These are phyloP conservation scores for Grammomys surdaster DNA, from an alignment of 2,113 vertebrate species.

Conservation along the genomic window DNA sequence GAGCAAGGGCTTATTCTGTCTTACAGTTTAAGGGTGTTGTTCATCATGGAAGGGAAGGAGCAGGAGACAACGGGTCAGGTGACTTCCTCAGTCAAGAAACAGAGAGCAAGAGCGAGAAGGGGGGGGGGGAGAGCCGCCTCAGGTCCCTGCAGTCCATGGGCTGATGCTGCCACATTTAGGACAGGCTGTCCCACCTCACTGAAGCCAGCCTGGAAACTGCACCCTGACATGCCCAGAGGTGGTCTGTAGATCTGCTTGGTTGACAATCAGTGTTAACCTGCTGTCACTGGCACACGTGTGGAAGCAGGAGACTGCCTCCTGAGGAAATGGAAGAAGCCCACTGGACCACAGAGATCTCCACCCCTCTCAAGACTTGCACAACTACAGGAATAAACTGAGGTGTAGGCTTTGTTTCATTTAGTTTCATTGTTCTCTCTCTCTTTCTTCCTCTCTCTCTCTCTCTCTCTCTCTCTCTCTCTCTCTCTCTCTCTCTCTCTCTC, in stretches of 20 bases:
- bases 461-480: too few species aligned
- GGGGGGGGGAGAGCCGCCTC: background rate
- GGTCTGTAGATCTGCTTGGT: background rate
- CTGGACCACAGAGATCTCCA: background rate
- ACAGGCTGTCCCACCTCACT: background rate
- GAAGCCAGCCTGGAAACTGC: background rate
- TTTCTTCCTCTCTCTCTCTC: accelerated
- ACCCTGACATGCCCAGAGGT: background rate
- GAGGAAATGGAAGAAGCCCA: background rate
- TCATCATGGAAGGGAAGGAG: background rate
- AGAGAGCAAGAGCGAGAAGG: background rate
- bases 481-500: too few species aligned
- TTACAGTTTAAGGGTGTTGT: background rate
- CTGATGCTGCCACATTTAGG: background rate
- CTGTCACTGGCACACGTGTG: background rate
- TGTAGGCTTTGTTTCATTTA: background rate
- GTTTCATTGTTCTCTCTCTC: background rate
- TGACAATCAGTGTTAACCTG: background rate
- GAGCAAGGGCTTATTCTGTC: background rate
- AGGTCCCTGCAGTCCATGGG: background rate
- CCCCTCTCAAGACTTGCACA: background rate
- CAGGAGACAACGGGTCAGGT: background rate
- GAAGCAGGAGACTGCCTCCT: background rate
- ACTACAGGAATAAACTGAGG: background rate
- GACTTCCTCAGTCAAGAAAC: background rate